phyloP scores from a whole-genome alignment of 2,113 vertebrate genomes.

The Muscicapa adusta region DNA sequence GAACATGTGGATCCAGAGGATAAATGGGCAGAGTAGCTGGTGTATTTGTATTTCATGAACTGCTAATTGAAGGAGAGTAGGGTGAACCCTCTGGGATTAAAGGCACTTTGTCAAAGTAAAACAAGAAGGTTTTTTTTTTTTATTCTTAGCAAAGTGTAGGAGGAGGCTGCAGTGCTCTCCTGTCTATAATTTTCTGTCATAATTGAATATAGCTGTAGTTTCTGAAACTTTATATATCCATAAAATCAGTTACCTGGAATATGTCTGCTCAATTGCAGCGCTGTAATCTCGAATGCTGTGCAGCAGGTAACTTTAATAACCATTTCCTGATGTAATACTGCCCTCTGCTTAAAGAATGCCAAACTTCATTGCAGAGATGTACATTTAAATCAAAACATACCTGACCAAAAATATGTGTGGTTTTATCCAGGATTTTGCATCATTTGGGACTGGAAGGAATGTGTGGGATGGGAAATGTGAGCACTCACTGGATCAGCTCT shows the following conservation, averaged over 20 bases:
- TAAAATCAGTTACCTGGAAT: neutral
- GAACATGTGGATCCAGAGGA: neutral
- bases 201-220: neutral
- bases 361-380: slow-evolving; percentile 22
- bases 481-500: neutral
- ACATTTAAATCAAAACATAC: neutral
- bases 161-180: neutral
- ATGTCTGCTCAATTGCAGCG: neutral
- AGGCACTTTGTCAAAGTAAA: neutral
- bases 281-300: neutral
- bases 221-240: neutral
- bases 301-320: slow-evolving; percentile 1
- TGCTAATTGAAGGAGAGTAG: neutral
- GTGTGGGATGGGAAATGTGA: neutral
- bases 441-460: neutral
- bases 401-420: neutral
- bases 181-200: neutral
- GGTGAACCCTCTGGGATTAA: neutral
- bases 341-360: slow-evolving; percentile 49
- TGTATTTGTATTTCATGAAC: neutral
- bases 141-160: neutral
- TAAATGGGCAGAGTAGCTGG: neutral
- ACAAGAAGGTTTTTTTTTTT: neutral
- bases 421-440: neutral
- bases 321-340: slow-evolving; percentile 38